These are phyloP conservation scores for Toxotes lorentzi DNA, from an alignment of 2,797 vertebrate genomes.

Conservation along the genomic window DNA sequence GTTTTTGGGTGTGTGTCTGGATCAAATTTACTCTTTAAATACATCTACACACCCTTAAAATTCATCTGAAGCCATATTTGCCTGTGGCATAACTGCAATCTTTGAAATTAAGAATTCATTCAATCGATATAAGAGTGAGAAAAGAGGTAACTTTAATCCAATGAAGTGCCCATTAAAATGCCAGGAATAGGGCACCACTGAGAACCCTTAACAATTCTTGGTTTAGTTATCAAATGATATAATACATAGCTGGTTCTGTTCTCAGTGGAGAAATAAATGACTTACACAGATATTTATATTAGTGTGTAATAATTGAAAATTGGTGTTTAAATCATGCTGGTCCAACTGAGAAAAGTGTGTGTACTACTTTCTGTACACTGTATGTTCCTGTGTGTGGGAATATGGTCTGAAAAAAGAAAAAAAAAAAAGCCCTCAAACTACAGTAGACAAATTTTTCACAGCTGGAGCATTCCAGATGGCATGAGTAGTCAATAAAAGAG, in stretches of 20 bases:
- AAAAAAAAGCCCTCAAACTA: constrained; percentile 44
- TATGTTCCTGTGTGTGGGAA: constrained; percentile 31
- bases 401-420: constrained; percentile 31
- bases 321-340: constrained; percentile 41
- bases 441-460: constrained; percentile 68
- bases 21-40: constrained; percentile 8
- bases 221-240: constrained; percentile 39
- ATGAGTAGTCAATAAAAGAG: constrained; percentile 77
- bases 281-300: constrained; percentile 43
- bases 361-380: neutral
- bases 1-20: no score
- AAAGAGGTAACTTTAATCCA: constrained; percentile 35
- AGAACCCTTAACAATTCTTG: constrained; percentile 50
- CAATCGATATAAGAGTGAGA: constrained; percentile 30
- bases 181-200: constrained; percentile 46
- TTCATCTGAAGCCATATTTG: constrained; percentile 30
- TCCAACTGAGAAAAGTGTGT: constrained; percentile 25
- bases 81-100: constrained; percentile 13
- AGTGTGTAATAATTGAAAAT: constrained; percentile 40
- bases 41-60: constrained; percentile 14
- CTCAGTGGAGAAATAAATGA: constrained; percentile 53
- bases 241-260: constrained; percentile 42
- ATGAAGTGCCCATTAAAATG: constrained; percentile 54
- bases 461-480: constrained; percentile 79
- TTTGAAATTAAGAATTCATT: constrained; percentile 44